These are phyloP conservation scores for Squalus acanthias DNA, from an alignment of 2,797 vertebrate species.

Conservation along the genomic window DNA sequence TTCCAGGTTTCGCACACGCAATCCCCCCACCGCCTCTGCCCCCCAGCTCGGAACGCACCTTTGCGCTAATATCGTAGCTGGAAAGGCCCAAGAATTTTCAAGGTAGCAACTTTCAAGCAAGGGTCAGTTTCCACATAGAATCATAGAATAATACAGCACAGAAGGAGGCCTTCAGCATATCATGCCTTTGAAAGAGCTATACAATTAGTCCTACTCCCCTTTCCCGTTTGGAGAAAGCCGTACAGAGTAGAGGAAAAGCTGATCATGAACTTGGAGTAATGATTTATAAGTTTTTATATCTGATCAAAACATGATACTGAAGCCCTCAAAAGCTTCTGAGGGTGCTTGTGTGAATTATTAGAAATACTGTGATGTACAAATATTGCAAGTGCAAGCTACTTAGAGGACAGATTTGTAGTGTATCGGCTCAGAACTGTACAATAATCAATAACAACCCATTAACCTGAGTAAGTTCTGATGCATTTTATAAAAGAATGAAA, in stretches of 20 bases:
- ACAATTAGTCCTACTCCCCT: no score
- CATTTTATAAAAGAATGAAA: constrained; percentile 25
- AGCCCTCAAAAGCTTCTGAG: background rate
- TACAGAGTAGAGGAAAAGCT: background rate
- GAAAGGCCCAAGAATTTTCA: no score
- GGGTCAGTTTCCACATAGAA: no score
- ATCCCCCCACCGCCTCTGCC: no score
- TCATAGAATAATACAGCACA: no score
- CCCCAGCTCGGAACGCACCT: no score
- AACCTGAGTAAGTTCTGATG: constrained; percentile 17
- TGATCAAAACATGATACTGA: background rate
- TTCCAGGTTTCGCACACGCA: no score
- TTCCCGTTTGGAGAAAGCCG: background rate
- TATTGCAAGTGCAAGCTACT: background rate
- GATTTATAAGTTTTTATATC: background rate
- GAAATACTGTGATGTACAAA: background rate
- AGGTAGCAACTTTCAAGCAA: no score
- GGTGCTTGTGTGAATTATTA: background rate
- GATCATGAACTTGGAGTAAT: background rate
- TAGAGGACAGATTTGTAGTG: background rate
- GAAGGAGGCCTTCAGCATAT: no score
- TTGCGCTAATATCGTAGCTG: no score
- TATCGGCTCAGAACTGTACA: background rate
- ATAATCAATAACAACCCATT: constrained; percentile 29
- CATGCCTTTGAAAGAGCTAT: no score